Evolutionary conservation across 2,797 vertebrate genomes (phyloP), one percentile per base, ranked within the genome.

Genomic region (Danio albolineatus): DNA sequence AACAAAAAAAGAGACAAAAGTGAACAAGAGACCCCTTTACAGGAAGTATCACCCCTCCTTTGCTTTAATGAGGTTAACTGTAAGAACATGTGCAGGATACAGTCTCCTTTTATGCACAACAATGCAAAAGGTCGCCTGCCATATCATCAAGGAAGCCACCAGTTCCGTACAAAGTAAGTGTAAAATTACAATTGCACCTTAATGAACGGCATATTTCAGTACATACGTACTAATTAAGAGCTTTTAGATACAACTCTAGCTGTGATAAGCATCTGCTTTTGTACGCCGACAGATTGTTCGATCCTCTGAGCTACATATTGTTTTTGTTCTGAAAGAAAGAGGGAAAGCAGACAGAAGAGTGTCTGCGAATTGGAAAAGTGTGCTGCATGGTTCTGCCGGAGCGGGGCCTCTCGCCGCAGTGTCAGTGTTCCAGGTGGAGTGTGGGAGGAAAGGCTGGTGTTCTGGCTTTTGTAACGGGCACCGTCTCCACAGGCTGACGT

Each of bases 401-500:
- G 75, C 36, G 8, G 66, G 56, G 62, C 38, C 78, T 59, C 69
- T 62, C 54, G 21, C 70, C 62, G 76, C 72, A 21, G 70, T 76
- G 77, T 83, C 76, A 76, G 64, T 76, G 80, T 71, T 87, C 84
- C 84, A 85, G 86, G 86, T 87, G 83, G 73, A 83, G 82, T 78
- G 81, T 86, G 77, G 81, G 83, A 82, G 82, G 80, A 80, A 64
- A 78, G 74, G 77, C 77, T 86, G 80, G 79, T 73, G 65, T 78
- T 82, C 82, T 82, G 80, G 85, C 82, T 86, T 86, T 82, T 82
- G 85, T 80, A 80, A 83, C 60, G 54, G 70, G 59, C 60, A 59
- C 64, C 80, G 59, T 88, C 89, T 90, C 53, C 44, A 41, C 81
- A 84, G 86, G 80, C 85, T 76, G 85, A 73, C 87, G 83, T 89